Evolutionary conservation across 2,113 vertebrate genomes (phyloP).

Genomic region (Cercocebus atys): DNA sequence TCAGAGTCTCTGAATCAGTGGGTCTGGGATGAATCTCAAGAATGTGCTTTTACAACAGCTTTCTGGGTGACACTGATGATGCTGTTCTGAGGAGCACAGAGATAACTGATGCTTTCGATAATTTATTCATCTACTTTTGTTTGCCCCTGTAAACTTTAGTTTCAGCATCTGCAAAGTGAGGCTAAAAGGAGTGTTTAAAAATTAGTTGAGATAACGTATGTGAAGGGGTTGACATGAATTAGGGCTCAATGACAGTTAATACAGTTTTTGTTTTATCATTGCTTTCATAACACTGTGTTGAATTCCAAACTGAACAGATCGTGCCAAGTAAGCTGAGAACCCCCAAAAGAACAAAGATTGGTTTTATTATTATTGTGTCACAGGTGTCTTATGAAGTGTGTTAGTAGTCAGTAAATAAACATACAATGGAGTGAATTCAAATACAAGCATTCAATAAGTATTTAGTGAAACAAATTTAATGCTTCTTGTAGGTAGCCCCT

Average conservation of each 20-base stretch:
- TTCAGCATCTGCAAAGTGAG: background rate
- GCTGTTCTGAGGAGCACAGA: background rate
- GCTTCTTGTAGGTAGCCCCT: background rate
- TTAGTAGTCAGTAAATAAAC: background rate
- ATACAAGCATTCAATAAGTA: background rate
- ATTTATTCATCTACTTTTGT: background rate
- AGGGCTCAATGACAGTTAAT: background rate
- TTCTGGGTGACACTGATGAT: background rate
- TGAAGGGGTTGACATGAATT: background rate
- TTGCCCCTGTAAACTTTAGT: background rate
- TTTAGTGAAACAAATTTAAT: background rate
- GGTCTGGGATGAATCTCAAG: background rate
- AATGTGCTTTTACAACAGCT: background rate
- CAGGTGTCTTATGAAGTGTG: background rate
- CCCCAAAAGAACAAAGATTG: background rate
- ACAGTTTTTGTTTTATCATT: background rate
- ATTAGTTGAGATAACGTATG: background rate
- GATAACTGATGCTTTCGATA: background rate
- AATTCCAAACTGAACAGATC: background rate
- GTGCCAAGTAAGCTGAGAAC: background rate
- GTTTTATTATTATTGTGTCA: background rate
- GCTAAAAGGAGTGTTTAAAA: background rate
- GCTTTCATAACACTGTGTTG: background rate
- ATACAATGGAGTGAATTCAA: background rate
- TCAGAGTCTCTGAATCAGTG: background rate